Conservation (phyloP, 2,797 vertebrate genomes). For the Gallinago nigripennis region DNA sequence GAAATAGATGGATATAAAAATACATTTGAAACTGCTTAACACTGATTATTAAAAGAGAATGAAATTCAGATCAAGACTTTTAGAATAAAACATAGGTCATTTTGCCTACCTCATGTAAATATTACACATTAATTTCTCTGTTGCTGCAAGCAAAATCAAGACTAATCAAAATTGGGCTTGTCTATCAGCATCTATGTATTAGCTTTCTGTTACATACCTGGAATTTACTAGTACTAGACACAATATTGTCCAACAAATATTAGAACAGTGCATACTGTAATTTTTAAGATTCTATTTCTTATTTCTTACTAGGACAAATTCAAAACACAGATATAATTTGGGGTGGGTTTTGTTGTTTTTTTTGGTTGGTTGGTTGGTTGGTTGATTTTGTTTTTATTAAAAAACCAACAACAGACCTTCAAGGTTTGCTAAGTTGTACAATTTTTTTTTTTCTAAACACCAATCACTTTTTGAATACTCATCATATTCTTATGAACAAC, state of each 20-base stretch:
- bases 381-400: neutral
- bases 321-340: neutral
- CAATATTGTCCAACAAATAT: neutral
- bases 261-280: neutral
- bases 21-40: neutral
- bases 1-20: neutral
- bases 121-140: neutral
- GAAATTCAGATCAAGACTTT: neutral
- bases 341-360: neutral
- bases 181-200: neutral
- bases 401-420: neutral
- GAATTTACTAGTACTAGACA: neutral
- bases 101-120: neutral
- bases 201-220: neutral
- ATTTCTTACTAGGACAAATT: neutral
- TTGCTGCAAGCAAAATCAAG: neutral
- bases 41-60: neutral
- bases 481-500: neutral
- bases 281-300: neutral
- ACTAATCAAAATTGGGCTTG: neutral
- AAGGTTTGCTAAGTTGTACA: neutral
- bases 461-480: neutral
- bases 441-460: neutral
- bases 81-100: neutral
- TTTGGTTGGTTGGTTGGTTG: neutral